phyloP scores from a whole-genome alignment of 2,888 invertebrate genomes.

The Phortica magna region DNA sequence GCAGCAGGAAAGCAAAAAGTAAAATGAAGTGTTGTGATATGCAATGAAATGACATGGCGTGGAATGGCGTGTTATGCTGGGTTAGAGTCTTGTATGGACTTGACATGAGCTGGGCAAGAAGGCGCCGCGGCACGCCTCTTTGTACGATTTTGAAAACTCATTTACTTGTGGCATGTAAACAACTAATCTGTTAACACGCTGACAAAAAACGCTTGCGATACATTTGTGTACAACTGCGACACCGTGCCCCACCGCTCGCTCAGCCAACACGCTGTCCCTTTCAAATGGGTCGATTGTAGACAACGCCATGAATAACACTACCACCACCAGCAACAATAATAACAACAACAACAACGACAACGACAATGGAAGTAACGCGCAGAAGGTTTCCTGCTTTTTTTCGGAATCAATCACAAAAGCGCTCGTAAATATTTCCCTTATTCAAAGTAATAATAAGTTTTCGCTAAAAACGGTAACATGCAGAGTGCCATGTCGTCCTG shows the following conservation, averaged over 20 bases:
- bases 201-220: constrained; percentile 60
- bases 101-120: constrained; percentile 40
- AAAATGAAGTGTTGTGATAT: constrained; percentile 23
- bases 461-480: constrained; percentile 59
- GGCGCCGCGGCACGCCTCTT: constrained; percentile 56
- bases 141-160: constrained; percentile 68
- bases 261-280: not conserved
- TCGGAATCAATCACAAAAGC: constrained; percentile 52
- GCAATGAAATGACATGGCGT: not conserved
- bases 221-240: constrained; percentile 45
- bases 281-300: constrained; percentile 32
- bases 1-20: constrained; percentile 18
- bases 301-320: not conserved
- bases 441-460: constrained; percentile 60
- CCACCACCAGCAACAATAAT: not conserved
- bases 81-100: constrained; percentile 42
- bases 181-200: constrained; percentile 77
- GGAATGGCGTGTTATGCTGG: not conserved
- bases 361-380: constrained; percentile 35
- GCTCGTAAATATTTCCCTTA: constrained; percentile 64
- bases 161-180: constrained; percentile 78
- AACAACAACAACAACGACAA: constrained; percentile 11
- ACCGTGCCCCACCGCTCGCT: not conserved
- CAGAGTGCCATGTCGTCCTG: constrained; percentile 23
- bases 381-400: constrained; percentile 38